Percentiles rank a stretch among this genome's conserved stretches.
Conservation (phyloP, 37 sponge, comb jelly and placozoan genomes). For the Eunapius fragilis region DNA sequence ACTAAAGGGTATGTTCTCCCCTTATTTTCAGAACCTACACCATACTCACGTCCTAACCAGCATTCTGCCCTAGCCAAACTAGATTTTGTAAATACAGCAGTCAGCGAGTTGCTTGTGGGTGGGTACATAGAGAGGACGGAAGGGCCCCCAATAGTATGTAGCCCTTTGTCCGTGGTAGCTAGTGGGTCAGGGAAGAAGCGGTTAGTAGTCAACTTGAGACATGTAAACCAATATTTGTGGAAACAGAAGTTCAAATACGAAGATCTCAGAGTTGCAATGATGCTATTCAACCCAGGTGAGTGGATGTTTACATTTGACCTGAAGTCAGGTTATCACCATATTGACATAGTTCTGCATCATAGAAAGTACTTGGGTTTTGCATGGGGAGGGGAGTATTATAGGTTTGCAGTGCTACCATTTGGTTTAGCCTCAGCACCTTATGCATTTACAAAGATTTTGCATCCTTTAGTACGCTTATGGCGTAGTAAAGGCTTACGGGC, state of each 20-base stretch:
- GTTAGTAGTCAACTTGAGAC: constrained; percentile 19
- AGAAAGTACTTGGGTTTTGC: constrained; percentile 18
- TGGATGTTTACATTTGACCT: constrained; percentile 23
- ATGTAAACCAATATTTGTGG: constrained; percentile 19
- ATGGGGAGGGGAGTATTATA: constrained; percentile 7
- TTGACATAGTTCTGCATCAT: constrained; percentile 19
- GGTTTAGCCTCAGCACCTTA: constrained; percentile 6
- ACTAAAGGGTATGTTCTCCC: constrained; percentile 21
- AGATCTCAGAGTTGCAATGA: constrained; percentile 21
- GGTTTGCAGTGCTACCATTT: constrained; percentile 19
- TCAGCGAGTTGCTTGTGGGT: constrained; percentile 4
- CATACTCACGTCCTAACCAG: not conserved
- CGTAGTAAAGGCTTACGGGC: not conserved
- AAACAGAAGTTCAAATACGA: constrained; percentile 43
- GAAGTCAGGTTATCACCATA: constrained; percentile 28
- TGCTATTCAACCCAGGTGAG: constrained; percentile 10
- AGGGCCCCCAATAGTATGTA: not conserved
- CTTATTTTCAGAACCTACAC: not conserved
- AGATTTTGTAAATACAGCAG: constrained; percentile 23
- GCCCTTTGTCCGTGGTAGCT: constrained; percentile 23
- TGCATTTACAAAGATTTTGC: constrained; percentile 7
- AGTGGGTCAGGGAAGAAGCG: constrained; percentile 6
- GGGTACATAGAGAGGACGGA: not conserved
- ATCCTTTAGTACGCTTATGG: not conserved
- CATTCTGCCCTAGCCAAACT: not conserved